Evolutionary conservation across 1,140 invertebrate genomes (phyloP).

Genomic region (Drosophila carrolli): DNA sequence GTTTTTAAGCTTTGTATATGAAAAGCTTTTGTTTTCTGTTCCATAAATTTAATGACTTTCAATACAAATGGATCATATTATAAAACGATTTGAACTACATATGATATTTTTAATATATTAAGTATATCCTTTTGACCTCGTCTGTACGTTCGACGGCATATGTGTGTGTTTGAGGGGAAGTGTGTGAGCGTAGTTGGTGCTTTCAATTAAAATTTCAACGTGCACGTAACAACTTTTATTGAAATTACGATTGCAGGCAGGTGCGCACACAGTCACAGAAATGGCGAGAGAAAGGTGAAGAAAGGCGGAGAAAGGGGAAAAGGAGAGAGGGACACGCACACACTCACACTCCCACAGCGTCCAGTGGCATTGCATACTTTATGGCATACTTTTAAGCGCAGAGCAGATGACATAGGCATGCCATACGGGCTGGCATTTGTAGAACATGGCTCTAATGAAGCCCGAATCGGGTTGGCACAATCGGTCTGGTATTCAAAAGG

Average conservation of each 20-base stretch:
- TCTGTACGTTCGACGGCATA: constrained; percentile 4
- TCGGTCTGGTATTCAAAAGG: constrained; percentile 32
- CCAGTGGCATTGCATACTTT: constrained; percentile 62
- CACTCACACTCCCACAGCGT: constrained; percentile 27
- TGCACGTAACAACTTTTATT: constrained; percentile 81
- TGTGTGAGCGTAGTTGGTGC: constrained; percentile 60
- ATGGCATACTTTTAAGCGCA: constrained; percentile 63
- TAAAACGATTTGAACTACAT: no score
- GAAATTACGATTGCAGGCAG: constrained; percentile 78
- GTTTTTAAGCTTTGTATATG: no score
- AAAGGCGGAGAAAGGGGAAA: neutral
- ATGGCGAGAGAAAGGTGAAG: neutral
- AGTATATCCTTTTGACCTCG: neutral
- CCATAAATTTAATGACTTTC: no score
- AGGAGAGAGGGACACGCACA: constrained; percentile 11
- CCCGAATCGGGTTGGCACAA: constrained; percentile 46
- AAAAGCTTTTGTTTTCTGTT: no score
- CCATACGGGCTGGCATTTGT: constrained; percentile 43
- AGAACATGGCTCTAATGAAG: constrained; percentile 66
- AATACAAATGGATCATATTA: no score
- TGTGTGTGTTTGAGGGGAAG: constrained; percentile 19
- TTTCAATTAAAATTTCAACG: constrained; percentile 83
- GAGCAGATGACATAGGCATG: constrained; percentile 48
- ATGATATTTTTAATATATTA: no score
- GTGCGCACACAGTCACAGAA: constrained; percentile 41